Evolutionary conservation across 1,140 invertebrate species (phyloP).

Genomic region (Dreissena polymorpha): DNA sequence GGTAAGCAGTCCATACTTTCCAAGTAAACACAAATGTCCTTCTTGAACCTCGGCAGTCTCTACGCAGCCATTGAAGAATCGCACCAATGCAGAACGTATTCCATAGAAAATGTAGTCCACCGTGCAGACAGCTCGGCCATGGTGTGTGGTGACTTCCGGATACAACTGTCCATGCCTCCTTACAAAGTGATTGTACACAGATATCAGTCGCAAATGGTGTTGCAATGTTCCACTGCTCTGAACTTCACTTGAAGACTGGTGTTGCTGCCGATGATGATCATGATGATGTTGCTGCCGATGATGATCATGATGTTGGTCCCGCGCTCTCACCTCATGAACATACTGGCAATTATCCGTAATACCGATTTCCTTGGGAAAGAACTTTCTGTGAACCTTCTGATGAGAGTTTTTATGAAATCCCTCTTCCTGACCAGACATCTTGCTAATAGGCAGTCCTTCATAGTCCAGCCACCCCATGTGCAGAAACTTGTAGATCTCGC

Average conservation of each 20-base stretch:
- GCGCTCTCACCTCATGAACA: conserved; percentile 65
- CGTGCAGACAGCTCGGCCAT: conserved; percentile 63
- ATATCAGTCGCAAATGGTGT: conserved; percentile 75
- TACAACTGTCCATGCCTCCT: conserved; percentile 1
- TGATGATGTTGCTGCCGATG: no score
- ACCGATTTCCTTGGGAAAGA: conserved; percentile 82
- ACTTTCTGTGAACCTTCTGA: conserved; percentile 53
- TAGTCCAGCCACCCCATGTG: conserved; percentile 84
- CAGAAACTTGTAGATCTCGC: conserved; percentile 87
- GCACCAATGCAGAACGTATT: conserved; percentile 8
- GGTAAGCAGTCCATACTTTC: conserved; percentile 85
- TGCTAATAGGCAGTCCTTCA: conserved; percentile 71
- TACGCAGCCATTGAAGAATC: conserved; percentile 14
- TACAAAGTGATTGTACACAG: conserved; percentile 70
- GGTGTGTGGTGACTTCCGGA: conserved; percentile 73
- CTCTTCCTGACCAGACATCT: conserved; percentile 75
- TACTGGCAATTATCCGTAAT: conserved; percentile 87
- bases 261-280: background rate
- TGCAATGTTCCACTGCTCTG: conserved; percentile 52
- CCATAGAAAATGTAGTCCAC: conserved; percentile 80
- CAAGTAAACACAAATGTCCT: conserved; percentile 82
- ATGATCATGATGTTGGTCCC: background rate
- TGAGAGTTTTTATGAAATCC: conserved; percentile 38
- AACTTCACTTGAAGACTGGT: background rate
- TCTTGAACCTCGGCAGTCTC: conserved; percentile 54